A percentile compares a stretch with the other conserved stretches of the same genome.
Evolutionary conservation across 64 coral and sea anemone genomes (phyloP).

Genomic region (Actinia tenebrosa): DNA sequence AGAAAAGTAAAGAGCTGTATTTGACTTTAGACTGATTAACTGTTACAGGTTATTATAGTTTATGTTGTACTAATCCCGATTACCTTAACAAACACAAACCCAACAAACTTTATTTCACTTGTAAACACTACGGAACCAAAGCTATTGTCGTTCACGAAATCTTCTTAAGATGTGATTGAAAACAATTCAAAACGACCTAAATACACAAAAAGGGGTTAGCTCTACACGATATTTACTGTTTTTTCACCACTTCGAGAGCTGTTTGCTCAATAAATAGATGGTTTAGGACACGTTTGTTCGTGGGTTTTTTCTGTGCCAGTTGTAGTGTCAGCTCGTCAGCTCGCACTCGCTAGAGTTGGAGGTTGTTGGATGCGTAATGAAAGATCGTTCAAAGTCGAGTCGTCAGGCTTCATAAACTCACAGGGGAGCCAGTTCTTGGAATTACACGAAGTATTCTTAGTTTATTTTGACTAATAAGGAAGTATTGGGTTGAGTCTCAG

Average conservation of each 20-base stretch:
- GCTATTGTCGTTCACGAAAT: slow-evolving; percentile 10
- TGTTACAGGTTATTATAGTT: background rate
- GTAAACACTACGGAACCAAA: slow-evolving; percentile 1
- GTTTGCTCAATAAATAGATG: slow-evolving; percentile 18
- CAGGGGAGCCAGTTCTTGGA: slow-evolving; percentile 11
- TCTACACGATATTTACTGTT: slow-evolving; percentile 16
- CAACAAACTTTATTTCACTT: slow-evolving; percentile 16
- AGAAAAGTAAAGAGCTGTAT: background rate
- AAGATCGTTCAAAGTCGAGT: background rate
- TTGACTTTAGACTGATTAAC: background rate
- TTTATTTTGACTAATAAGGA: slow-evolving; percentile 24
- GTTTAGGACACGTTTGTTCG: background rate
- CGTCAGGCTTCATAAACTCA: background rate
- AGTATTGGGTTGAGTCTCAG: background rate
- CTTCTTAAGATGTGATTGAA: slow-evolving; percentile 8
- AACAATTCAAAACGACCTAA: background rate
- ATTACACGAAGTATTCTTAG: background rate
- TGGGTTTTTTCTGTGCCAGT: background rate
- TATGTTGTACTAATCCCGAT: slow-evolving; percentile 16
- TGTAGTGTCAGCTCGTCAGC: background rate
- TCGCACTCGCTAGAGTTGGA: background rate
- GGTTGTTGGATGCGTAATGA: background rate
- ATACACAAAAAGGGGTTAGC: slow-evolving; percentile 20
- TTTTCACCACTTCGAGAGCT: background rate
- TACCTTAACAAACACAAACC: slow-evolving; percentile 1